Percentiles rank a stretch among this genome's conserved stretches.
phyloP scores from a whole-genome alignment of 2,888 invertebrate species.

The Pristionchus arcanus region DNA sequence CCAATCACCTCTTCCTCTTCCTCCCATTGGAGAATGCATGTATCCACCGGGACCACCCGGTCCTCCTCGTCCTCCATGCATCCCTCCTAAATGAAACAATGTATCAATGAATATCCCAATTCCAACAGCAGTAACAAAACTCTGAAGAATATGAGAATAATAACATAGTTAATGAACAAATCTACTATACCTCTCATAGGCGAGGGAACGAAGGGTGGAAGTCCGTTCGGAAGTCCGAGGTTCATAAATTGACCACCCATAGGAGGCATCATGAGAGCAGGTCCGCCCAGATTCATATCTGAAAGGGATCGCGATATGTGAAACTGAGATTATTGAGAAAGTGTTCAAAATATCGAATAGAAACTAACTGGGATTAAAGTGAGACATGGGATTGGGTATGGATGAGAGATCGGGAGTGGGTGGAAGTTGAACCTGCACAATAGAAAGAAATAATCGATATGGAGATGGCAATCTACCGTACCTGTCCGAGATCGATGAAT shows the following conservation, averaged over 20 bases:
- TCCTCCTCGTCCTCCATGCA: slow-evolving; percentile 43
- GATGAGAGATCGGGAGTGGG: slow-evolving; percentile 38
- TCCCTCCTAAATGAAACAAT: slow-evolving; percentile 30
- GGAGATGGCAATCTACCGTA: background rate
- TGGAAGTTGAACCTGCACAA: slow-evolving; percentile 40
- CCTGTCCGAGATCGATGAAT: slow-evolving; percentile 52
- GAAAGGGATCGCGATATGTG: background rate
- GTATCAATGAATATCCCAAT: background rate
- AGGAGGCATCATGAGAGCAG: slow-evolving; percentile 38
- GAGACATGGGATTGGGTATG: slow-evolving; percentile 21
- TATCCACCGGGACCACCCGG: background rate
- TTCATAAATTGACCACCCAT: slow-evolving; percentile 24
- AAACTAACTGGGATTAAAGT: slow-evolving; percentile 7
- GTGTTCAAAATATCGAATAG: background rate
- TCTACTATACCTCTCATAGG: slow-evolving; percentile 1
- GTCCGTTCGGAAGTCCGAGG: slow-evolving; percentile 4
- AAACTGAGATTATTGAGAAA: background rate
- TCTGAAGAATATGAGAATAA: no score
- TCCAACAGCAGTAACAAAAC: no score
- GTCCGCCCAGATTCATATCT: slow-evolving; percentile 22
- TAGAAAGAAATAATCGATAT: background rate
- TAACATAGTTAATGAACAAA: background rate
- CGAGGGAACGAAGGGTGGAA: slow-evolving; percentile 34
- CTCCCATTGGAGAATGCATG: slow-evolving; percentile 46
- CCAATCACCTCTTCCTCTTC: slow-evolving; percentile 52